These are phyloP conservation scores for Chrysogorgia sp. DNA, from an alignment of 92 coral and sea anemone genomes.

Conservation along the genomic window DNA sequence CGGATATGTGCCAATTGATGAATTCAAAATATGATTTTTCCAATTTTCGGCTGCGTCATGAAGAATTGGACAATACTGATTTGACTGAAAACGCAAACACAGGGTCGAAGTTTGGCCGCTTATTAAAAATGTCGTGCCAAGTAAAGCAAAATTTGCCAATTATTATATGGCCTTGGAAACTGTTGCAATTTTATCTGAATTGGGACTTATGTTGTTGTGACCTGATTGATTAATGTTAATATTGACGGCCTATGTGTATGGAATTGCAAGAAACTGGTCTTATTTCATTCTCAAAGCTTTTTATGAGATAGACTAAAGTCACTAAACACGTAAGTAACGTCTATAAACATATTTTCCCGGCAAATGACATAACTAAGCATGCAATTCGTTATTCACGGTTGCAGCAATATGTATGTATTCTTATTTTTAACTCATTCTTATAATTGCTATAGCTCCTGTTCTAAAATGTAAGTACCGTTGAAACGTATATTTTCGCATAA, in stretches of 20 bases:
- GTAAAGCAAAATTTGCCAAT: conserved; percentile 8
- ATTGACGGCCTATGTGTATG: background rate
- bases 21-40: no score
- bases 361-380: no score
- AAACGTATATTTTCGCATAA: no score
- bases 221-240: conserved; percentile 8
- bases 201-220: background rate
- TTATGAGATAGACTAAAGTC: background rate
- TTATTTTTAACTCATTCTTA: no score
- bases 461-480: no score
- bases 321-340: conserved; percentile 29
- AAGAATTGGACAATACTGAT: conserved; percentile 7
- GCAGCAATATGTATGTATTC: no score
- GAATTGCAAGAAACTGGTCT: background rate
- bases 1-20: no score
- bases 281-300: conserved; percentile 7
- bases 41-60: background rate
- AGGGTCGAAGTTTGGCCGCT: conserved; percentile 26
- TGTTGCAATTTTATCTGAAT: background rate
- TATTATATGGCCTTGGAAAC: conserved; percentile 21
- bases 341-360: background rate
- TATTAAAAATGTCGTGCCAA: conserved; percentile 15
- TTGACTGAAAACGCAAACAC: conserved; percentile 29
- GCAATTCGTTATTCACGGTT: no score
- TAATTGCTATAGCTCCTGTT: no score